Percentiles rank a stretch among this genome's conserved stretches.
These are phyloP conservation scores for Chionodraco myersi DNA, from an alignment of 2,113 vertebrate species.

Conservation along the genomic window DNA sequence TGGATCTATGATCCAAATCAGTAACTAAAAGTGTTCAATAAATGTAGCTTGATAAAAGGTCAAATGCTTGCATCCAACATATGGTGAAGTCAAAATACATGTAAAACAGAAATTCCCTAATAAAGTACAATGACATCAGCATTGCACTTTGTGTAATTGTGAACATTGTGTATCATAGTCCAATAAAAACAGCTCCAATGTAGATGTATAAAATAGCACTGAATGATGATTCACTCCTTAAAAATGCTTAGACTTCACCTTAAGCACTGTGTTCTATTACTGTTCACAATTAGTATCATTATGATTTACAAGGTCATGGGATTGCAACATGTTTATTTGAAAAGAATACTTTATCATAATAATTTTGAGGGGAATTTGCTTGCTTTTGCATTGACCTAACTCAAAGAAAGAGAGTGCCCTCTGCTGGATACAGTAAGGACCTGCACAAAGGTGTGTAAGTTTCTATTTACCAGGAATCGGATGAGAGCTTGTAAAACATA, in stretches of 20 bases:
- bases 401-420: neutral
- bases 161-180: no score
- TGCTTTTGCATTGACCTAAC: neutral
- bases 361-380: neutral
- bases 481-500: fast-evolving
- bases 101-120: no score
- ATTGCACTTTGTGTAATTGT: no score
- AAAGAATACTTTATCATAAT: neutral
- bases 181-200: neutral
- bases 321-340: neutral
- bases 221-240: no score
- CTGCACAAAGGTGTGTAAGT: constrained; percentile 6
- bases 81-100: neutral
- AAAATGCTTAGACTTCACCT: no score
- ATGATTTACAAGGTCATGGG: constrained; percentile 6
- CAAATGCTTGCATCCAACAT: neutral
- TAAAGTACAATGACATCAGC: no score
- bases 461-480: constrained; percentile 52
- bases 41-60: neutral
- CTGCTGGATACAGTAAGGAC: constrained; percentile 17
- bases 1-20: neutral
- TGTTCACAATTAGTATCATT: neutral
- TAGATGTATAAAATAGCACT: no score
- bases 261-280: neutral
- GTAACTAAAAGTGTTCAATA: neutral